Percentiles rank a stretch among this genome's conserved stretches.
Conservation (phyloP, 2,113 vertebrate genomes). For the Paralichthys olivaceus region DNA sequence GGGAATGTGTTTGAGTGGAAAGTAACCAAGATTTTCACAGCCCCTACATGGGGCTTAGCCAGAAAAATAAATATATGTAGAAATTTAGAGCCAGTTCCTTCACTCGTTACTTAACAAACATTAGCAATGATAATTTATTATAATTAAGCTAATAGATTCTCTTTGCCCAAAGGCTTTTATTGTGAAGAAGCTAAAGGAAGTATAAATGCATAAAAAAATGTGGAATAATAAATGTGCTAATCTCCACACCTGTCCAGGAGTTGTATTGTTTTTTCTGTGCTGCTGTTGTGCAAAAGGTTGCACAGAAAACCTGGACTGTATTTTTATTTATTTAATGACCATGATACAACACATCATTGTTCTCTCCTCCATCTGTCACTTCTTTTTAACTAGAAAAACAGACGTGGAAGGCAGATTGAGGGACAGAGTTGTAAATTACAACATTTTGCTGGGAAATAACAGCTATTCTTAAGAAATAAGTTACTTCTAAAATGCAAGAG, state of each 20-base stretch:
- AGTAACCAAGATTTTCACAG: neutral
- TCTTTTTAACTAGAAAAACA: constrained; percentile 22
- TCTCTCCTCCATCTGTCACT: constrained; percentile 20
- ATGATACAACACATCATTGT: constrained; percentile 22
- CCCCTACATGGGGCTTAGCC: neutral
- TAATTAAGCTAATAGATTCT: constrained; percentile 8
- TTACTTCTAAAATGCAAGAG: neutral
- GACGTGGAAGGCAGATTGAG: constrained; percentile 13
- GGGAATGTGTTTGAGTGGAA: neutral
- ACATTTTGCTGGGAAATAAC: constrained; percentile 6
- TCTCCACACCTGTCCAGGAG: neutral
- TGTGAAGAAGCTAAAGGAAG: constrained; percentile 8
- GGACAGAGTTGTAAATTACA: constrained; percentile 16
- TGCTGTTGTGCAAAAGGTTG: constrained; percentile 10
- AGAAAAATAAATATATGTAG: neutral
- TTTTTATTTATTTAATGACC: neutral
- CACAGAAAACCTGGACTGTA: neutral
- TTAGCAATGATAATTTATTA: constrained; percentile 10
- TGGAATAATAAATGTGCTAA: neutral
- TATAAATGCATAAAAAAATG: neutral
- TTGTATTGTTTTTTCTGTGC: neutral
- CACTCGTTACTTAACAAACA: neutral
- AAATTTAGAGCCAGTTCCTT: neutral
- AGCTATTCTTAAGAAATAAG: neutral
- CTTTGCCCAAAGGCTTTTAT: neutral